Percentiles rank a stretch among this genome's conserved stretches.
Evolutionary conservation across 1,140 invertebrate species (phyloP).

Genomic region (Elymnias hypermnestra): DNA sequence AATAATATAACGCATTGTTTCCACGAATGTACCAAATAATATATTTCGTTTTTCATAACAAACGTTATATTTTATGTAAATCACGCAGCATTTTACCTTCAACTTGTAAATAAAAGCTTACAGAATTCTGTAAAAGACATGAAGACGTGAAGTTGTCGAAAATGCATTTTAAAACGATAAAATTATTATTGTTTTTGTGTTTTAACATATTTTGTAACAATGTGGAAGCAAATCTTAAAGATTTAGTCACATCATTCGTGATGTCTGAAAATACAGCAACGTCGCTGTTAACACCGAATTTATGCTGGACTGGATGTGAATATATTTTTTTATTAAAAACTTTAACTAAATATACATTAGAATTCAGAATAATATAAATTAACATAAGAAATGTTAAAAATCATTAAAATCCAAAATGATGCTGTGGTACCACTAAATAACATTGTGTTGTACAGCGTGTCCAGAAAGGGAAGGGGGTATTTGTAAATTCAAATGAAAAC

Average conservation of each 20-base stretch:
- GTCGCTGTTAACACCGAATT: slow-evolving; percentile 34
- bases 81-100: not conserved
- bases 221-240: slow-evolving; percentile 9
- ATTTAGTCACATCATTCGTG: slow-evolving; percentile 39
- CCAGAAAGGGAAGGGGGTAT: too few relatives aligned
- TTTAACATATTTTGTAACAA: not conserved
- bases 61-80: slow-evolving; percentile 1
- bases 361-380: too few relatives aligned
- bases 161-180: slow-evolving; percentile 10
- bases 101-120: not conserved
- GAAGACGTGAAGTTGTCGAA: not conserved
- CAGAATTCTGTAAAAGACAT: not conserved
- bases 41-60: not conserved
- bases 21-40: not conserved
- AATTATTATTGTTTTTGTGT: not conserved
- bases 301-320: slow-evolving; percentile 53
- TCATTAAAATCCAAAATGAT: too few relatives aligned
- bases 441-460: too few relatives aligned
- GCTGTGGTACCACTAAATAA: too few relatives aligned
- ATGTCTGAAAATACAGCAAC: slow-evolving; percentile 34
- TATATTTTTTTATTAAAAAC: slow-evolving; percentile 11
- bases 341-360: too few relatives aligned
- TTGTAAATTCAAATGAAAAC: too few relatives aligned
- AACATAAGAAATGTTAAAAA: too few relatives aligned
- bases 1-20: too few relatives aligned